Percentiles rank a stretch among this genome's conserved stretches.
Conservation (phyloP, 2,113 vertebrate species). For the Lichenostomus cassidix region DNA sequence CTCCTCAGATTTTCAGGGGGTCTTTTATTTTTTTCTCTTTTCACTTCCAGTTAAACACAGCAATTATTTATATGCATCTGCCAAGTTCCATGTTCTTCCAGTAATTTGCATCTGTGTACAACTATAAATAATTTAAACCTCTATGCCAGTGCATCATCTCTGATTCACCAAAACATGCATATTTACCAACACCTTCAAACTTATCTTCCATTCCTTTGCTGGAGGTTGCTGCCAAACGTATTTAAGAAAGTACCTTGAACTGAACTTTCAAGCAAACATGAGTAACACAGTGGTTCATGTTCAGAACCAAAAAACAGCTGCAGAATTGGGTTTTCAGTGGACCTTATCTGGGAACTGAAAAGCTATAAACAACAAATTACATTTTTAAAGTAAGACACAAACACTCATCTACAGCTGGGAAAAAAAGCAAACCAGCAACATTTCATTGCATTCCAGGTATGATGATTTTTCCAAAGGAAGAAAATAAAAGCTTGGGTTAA, state of each 20-base stretch:
- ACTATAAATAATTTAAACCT: conserved; percentile 51
- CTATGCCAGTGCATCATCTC: conserved; percentile 19
- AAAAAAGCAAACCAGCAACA: not conserved
- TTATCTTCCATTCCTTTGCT: not conserved
- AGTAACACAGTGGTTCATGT: not conserved
- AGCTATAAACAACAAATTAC: not conserved
- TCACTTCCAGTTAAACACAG: not conserved
- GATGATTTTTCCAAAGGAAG: not conserved
- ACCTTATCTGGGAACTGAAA: not conserved
- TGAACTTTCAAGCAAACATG: not conserved
- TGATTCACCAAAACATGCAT: conserved; percentile 22
- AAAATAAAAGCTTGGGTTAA: not conserved
- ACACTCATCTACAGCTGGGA: not conserved
- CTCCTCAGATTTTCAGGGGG: not conserved
- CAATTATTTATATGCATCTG: not conserved
- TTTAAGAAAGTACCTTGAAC: not conserved
- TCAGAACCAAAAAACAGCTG: not conserved
- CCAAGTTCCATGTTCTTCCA: not conserved
- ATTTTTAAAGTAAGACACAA: not conserved
- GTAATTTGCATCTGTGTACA: conserved; percentile 12
- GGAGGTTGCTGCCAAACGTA: not conserved
- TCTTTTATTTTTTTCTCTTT: not conserved
- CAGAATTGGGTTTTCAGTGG: not conserved
- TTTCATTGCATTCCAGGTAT: not conserved
- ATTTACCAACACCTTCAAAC: conserved; percentile 34